A percentile compares a stretch with the other conserved stretches of the same genome.
Conservation (phyloP, 2,113 vertebrate species). For the Rhea americana region DNA sequence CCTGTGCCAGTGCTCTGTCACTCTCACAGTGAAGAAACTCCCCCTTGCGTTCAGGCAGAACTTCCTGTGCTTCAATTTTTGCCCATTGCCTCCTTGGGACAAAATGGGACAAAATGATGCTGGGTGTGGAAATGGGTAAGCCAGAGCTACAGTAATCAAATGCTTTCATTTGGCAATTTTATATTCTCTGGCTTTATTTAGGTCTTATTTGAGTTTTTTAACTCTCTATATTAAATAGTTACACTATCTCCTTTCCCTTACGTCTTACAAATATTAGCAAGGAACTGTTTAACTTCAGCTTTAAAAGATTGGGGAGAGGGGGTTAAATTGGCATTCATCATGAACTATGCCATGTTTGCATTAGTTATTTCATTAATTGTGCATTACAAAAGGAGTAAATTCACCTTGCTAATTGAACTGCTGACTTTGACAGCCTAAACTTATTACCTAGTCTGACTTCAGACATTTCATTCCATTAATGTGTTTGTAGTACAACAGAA, state of each 20-base stretch:
- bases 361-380: constrained; percentile 46
- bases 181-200: rapidly evolving
- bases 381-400: constrained; percentile 8
- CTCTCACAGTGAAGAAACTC: too few relatives aligned
- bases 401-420: constrained; percentile 8
- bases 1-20: too few relatives aligned
- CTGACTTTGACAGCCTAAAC: constrained; percentile 14
- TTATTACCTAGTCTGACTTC: not conserved
- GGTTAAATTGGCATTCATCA: not conserved
- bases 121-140: not conserved
- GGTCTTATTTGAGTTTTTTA: not conserved
- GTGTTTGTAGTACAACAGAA: not conserved
- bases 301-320: not conserved
- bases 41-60: too few relatives aligned
- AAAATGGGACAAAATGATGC: not conserved
- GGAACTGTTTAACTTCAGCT: not conserved
- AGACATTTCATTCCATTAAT: not conserved
- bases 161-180: not conserved
- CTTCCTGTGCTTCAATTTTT: too few relatives aligned
- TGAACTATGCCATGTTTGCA: not conserved
- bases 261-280: not conserved
- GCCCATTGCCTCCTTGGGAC: too few relatives aligned
- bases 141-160: not conserved
- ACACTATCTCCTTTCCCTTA: not conserved
- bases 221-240: not conserved